Evolutionary conservation across 2,888 invertebrate species (phyloP), one percentile per base, ranked within the genome.

Genomic region (Torymus tubicola): DNA sequence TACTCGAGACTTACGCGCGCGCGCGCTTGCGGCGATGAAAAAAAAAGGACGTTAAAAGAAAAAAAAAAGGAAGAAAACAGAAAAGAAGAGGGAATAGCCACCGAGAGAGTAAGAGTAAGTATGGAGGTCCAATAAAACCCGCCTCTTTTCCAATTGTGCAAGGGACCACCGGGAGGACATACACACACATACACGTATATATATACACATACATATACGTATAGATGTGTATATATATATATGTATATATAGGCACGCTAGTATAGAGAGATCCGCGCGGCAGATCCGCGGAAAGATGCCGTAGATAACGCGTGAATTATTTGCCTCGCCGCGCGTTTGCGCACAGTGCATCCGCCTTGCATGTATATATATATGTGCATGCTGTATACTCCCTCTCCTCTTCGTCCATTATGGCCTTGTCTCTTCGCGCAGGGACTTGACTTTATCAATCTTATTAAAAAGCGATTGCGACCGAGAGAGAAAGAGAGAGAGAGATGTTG

Each of bases 361-460:
- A 83, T 74, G 74, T 50, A 2, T 31, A 4, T 31, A 8, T 31
- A 12, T 42, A 57, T 16, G 13, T 16, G 52, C 67, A 53, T 67
- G 61, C 68, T 53, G 16, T n/a, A 18, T 18, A n/a, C 65, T 21
- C 55, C 67, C 53, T 58, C 69, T 16, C 57, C 53, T 42, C 64
- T 18, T 42, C 53, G 16, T 58, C 69, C 72, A 71, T 81, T 72
- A 72, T 63, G 63, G 14, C 61, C 50, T 16, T 57, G 24, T 55
- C 42, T 70, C 42, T 50, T 58, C 42, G 10, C 14, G 12, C 21
- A 58, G 52, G 50, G 31, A 42, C 64, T 88, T 88, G 89, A 89
- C 88, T 88, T 90, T 90, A 90, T 89, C 89, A 90, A 88, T 86
- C 88, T 90, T 89, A 88, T 90, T 89, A 88, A 89, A 89, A 89